Evolutionary conservation across 2,888 invertebrate genomes (phyloP), one percentile per base, ranked within the genome.

Genomic region (Hofmannophila pseudospretella): DNA sequence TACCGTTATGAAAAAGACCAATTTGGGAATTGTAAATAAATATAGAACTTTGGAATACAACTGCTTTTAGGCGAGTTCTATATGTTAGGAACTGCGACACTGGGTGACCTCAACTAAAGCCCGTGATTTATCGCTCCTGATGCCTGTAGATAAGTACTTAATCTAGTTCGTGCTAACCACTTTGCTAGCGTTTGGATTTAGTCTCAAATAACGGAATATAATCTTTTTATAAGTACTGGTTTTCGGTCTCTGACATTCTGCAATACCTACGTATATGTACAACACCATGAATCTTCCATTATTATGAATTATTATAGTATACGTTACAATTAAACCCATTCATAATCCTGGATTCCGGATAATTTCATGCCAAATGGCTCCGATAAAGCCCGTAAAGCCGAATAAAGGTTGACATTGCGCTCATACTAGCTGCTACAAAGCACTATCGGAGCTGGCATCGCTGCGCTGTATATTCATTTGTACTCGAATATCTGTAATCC

Each of bases 391-490:
- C 2, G 10, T 27, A 27, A 27, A 27, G 27, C 27, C 2, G 2
- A 11, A 27, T 27, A 27, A 27, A 10, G 27, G 10, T 27, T 27
- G 12, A 27, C 27, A 11, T 27, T 27, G 2, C 12, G 10, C 27
- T 11, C 10, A 27, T 27, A 11, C n/a, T 11, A 10, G 11, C 4
- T 7, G 27, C 12, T 1, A 4, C 27, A 27, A 7, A 11, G 11
- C 27, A 27, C 27, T 27, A 27, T 27, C 27, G 11, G 27, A 11
- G 11, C 5, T 27, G 1, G 2, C 16, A 30, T 30, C 30, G 19
- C 30, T 3, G 19, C 12, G 9, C 30, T 19, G 19, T 30, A 9
- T 13, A 30, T 30, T 30, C 30, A 16, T 30, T 30, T 19, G 29
- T 29, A 13, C n/a, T 29, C 14, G 8, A 14, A 13, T 29, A 25